Base-by-base conservation (phyloP, 30 jellyfish, hydroid and myxozoan species). In the Chironex yamaguchii region DNA sequence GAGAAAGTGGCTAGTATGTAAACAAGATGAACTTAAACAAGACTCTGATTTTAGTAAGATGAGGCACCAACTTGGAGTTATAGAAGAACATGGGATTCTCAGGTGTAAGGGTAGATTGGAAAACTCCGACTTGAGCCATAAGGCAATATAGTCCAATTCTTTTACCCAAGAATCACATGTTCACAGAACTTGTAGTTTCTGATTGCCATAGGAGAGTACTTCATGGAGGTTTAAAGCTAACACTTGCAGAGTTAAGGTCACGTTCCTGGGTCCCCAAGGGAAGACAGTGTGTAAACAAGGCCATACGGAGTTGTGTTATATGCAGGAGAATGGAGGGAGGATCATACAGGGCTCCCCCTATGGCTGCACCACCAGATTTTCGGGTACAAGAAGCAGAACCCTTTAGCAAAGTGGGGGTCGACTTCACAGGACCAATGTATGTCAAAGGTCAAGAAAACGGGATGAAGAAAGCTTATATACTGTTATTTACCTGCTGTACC, bases 401-500 rank as follows among this genome's bases (percentile, higher is more conserved):
- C 27, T 71, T 71, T 71, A 14, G 23, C 17, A 20, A 71, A 27
- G 75, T 49, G 3, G 85, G 85, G 4, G 24, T 71, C 0, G 85
- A 71, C 48, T 71, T 25, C 34, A 51, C 84, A 21, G 84, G 84
- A 36, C 88, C 88, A 2, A 42, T 75, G 34, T 67, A 17, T 67
- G 81, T 67, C 9, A 25, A 58, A 9, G 12, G n/a, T 48, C n/a
- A 48, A n/a, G n/a, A 9, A 48, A n/a, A 48, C 62, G 23, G 66
- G 1, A 50, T 50, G 66, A 23, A 27, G 0, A 88, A 88, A 0
- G 85, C 42, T 32, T 66, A 81, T 67, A 52, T 65, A 20, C 29
- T 64, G 23, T 68, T 80, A 52, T 80, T 88, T 81, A 74, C 75
- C 17, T 80, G 97, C 80, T 64, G 89, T 24, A 13, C 73, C 11